Percentiles rank a stretch among this genome's conserved stretches.
Evolutionary conservation across 2,797 vertebrate species (phyloP).

Genomic region (Pristis pectinata): DNA sequence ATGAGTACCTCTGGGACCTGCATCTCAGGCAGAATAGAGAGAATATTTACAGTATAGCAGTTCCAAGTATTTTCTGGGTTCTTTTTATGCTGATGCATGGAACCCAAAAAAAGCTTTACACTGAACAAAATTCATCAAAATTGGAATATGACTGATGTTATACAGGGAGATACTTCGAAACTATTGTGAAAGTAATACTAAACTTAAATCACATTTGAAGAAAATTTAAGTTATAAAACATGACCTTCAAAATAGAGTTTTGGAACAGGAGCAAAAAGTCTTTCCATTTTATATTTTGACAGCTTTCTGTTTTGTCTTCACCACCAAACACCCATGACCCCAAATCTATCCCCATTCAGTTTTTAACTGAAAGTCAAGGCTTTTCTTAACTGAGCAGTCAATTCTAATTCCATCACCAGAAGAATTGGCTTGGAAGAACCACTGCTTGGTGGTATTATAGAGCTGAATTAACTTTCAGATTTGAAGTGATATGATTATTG

Average conservation of each 20-base stretch:
- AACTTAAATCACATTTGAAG: not conserved
- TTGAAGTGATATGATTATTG: conserved; percentile 15
- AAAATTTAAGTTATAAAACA: not conserved
- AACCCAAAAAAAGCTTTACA: not conserved
- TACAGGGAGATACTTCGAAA: no score
- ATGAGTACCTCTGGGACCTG: conserved; percentile 25
- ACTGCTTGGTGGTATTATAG: not conserved
- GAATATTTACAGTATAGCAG: not conserved
- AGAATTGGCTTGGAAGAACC: not conserved
- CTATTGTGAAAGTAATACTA: not conserved
- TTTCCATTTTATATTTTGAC: not conserved
- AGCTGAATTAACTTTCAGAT: conserved; percentile 23
- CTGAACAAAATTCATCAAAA: not conserved
- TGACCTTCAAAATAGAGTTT: not conserved
- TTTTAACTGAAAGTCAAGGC: not conserved
- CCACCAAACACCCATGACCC: not conserved
- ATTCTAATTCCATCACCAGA: not conserved
- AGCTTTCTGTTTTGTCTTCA: not conserved
- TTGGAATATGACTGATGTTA: not conserved
- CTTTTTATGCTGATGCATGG: not conserved
- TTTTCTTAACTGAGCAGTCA: not conserved
- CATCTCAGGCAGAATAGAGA: not conserved
- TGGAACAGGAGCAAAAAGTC: no score
- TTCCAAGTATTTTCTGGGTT: not conserved
- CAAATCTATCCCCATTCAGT: not conserved